Evolutionary conservation across 2,797 vertebrate species (phyloP).

Genomic region (Bradypus variegatus): DNA sequence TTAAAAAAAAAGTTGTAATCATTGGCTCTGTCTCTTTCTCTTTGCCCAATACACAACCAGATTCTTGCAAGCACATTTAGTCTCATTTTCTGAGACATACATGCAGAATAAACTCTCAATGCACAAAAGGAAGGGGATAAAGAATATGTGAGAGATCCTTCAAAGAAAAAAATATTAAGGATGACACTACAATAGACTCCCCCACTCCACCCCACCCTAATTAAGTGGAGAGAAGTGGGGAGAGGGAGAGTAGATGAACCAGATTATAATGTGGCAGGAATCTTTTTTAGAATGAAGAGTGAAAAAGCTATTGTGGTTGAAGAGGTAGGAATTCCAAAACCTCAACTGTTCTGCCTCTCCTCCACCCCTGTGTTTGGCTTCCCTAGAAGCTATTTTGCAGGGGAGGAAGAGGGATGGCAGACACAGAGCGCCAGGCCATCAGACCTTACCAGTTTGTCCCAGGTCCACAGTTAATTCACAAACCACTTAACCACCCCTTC

Average conservation of each 20-base stretch:
- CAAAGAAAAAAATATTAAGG: background rate
- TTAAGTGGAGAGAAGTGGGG: background rate
- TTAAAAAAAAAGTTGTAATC: background rate
- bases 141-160: background rate
- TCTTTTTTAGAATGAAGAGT: background rate
- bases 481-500: background rate
- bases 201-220: background rate
- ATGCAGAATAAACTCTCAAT: background rate
- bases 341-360: background rate
- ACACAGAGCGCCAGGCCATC: background rate
- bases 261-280: background rate
- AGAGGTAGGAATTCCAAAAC: background rate
- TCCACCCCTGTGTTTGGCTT: background rate
- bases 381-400: background rate
- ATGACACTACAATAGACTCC: background rate
- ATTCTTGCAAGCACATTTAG: background rate
- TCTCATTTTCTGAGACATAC: background rate
- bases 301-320: background rate
- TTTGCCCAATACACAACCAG: background rate
- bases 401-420: background rate
- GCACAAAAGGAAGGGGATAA: background rate
- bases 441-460: background rate
- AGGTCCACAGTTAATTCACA: conserved; percentile 19
- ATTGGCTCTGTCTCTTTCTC: background rate
- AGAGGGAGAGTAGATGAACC: background rate